Conservation (phyloP, 2,113 vertebrate genomes). For the Rattus norvegicus region DNA sequence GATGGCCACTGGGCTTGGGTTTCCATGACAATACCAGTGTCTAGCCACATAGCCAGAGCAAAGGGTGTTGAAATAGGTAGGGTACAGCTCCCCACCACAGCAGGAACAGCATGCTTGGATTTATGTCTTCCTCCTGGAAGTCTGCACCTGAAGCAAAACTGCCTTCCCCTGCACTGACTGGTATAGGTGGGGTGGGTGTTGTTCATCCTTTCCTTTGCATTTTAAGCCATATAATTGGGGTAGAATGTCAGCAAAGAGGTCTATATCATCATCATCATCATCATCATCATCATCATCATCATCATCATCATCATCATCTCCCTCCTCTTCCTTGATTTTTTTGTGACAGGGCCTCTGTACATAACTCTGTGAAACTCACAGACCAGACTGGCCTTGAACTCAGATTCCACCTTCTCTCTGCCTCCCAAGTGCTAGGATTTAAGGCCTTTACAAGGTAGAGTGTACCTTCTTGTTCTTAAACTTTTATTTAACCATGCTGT, state of each 20-base stretch:
- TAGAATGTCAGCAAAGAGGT: neutral
- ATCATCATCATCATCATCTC: no score
- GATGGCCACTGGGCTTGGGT: neutral
- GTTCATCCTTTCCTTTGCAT: neutral
- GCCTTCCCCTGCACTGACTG: neutral
- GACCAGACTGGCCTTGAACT: neutral
- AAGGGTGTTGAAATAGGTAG: accelerated
- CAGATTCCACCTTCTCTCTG: neutral
- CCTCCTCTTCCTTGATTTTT: neutral
- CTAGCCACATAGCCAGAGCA: neutral
- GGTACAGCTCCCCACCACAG: neutral
- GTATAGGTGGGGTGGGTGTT: neutral
- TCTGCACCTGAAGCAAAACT: no score
- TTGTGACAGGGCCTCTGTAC: neutral
- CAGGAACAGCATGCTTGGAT: neutral
- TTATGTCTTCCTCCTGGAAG: neutral
- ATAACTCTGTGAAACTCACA: neutral
- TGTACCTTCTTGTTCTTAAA: neutral
- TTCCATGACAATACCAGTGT: neutral
- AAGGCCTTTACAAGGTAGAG: neutral
- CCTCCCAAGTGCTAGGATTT: neutral
- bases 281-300: neutral
- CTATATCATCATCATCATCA: neutral
- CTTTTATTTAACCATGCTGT: neutral
- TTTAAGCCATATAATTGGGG: neutral